Evolutionary conservation across 2,888 invertebrate genomes (phyloP), one percentile per base, ranked within the genome.

Genomic region (Lasioglossum villosulum): DNA sequence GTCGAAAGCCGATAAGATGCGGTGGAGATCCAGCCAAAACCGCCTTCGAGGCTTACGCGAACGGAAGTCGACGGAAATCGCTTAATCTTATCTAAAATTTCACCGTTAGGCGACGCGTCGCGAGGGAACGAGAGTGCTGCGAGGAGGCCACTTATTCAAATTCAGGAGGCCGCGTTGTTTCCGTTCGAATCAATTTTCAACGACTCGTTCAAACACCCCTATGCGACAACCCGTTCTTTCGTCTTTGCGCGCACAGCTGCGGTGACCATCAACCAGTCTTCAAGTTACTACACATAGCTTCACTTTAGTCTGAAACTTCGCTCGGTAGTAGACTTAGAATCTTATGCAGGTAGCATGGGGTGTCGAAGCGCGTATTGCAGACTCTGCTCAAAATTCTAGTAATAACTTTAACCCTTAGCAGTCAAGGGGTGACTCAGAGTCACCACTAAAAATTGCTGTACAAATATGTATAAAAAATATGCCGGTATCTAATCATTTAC

Each of bases 31-130:
- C 84, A 72, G n/a, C 10, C 39, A 48, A 27, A 75, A 30, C 75
- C 68, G 27, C 37, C 37, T n/a, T 68, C 78, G 70, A 48, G 73
- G 30, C n/a, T 45, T 72, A 72, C n/a, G 37, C 19, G 37, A 37
- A 66, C 66, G 76, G 74, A 84, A 83, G 77, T 86, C 79, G 39
- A 34, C 74, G 34, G 72, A 80, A 78, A 42, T 80, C 68, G 45
- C 56, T 27, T 71, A 76, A 80, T 88, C 84, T 86, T 86, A 86
- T 88, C 82, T 48, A 59, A 34, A 77, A 39, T 56, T 82, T 82
- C 48, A 63, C 39, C 75, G 30, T 23, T 72, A 73, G 34, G 16
- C 68, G 45, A 45, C 45, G 45, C 45, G 37, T 19, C 27, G 23
- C 30, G 16, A n/a, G 16, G 37, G 30, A 74, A 48, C 8, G 16